These are phyloP conservation scores for Gymnothorax javanicus DNA, from an alignment of 2,797 vertebrate genomes.

Conservation along the genomic window DNA sequence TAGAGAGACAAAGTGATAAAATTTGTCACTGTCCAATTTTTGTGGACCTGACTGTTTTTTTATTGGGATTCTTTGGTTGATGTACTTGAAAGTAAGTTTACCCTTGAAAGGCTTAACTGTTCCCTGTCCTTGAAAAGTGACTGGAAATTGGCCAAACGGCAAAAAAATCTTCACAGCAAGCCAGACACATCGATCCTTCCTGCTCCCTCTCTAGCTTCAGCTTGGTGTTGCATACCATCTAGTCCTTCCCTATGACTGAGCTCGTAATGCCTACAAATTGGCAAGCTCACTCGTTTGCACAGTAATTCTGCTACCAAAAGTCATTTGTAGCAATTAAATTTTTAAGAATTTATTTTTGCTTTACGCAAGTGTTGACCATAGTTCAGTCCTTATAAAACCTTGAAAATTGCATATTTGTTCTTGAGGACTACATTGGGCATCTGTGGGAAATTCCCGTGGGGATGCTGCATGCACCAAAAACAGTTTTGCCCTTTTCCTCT, in stretches of 20 bases:
- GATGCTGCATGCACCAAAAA: neutral
- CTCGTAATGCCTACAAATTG: neutral
- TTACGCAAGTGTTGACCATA: neutral
- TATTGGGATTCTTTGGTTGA: neutral
- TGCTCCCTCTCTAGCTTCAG: neutral
- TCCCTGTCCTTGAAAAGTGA: neutral
- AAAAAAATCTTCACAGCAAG: neutral
- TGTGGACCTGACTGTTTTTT: too few relatives aligned
- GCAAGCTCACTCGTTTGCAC: neutral
- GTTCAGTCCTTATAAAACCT: neutral
- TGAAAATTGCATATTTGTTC: neutral
- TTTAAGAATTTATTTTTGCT: neutral
- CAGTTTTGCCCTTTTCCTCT: neutral
- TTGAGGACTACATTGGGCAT: neutral
- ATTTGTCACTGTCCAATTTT: too few relatives aligned
- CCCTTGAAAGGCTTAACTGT: neutral
- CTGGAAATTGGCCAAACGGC: neutral
- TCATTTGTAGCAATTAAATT: neutral
- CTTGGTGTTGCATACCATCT: neutral
- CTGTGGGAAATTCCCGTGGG: neutral
- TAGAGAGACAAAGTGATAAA: too few relatives aligned
- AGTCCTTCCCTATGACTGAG: neutral
- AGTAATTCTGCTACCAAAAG: slow-evolving; percentile 1
- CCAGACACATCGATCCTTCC: neutral
- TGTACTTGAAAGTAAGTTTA: neutral